A percentile compares a stretch with the other conserved stretches of the same genome.
These are phyloP conservation scores for Smittia aterrima DNA, from an alignment of 2,888 invertebrate species.

Conservation along the genomic window DNA sequence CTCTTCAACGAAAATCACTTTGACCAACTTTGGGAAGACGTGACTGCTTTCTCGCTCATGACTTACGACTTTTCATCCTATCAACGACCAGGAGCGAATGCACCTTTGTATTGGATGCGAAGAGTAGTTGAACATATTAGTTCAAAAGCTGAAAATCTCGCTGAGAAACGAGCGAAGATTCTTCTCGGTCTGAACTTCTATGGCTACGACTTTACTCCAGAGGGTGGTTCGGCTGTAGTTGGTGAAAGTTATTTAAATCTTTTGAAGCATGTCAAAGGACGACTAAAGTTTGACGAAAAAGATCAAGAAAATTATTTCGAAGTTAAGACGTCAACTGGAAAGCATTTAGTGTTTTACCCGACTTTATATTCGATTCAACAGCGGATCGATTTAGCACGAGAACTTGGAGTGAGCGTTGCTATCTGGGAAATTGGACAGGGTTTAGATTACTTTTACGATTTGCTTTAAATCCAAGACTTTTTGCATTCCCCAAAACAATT, in stretches of 20 bases:
- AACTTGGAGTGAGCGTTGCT: slow-evolving; percentile 80
- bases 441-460: slow-evolving; percentile 90
- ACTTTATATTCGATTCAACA: slow-evolving; percentile 80
- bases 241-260: slow-evolving; percentile 75
- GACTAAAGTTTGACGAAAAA: slow-evolving; percentile 72
- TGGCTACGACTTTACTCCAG: slow-evolving; percentile 81
- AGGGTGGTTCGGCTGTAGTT: slow-evolving; percentile 79
- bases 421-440: slow-evolving; percentile 98
- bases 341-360: slow-evolving; percentile 83
- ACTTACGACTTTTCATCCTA: slow-evolving; percentile 90
- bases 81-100: slow-evolving; percentile 84
- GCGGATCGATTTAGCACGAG: slow-evolving; percentile 73
- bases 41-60: slow-evolving; percentile 92
- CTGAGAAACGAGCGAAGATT: slow-evolving; percentile 70
- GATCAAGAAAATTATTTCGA: slow-evolving; percentile 83
- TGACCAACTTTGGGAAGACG: slow-evolving; percentile 69
- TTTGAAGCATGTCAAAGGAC: slow-evolving; percentile 71
- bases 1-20: slow-evolving; percentile 74
- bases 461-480: slow-evolving; percentile 57
- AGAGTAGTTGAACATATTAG: slow-evolving; percentile 72
- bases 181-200: slow-evolving; percentile 91
- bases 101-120: slow-evolving; percentile 80
- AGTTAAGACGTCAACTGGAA: slow-evolving; percentile 66
- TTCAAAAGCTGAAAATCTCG: slow-evolving; percentile 57
- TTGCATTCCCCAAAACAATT: too few species aligned